A percentile compares a stretch with the other conserved stretches of the same genome.
These are phyloP conservation scores for Neodontobutis hainanensis DNA, from an alignment of 2,113 vertebrate species.

Conservation along the genomic window DNA sequence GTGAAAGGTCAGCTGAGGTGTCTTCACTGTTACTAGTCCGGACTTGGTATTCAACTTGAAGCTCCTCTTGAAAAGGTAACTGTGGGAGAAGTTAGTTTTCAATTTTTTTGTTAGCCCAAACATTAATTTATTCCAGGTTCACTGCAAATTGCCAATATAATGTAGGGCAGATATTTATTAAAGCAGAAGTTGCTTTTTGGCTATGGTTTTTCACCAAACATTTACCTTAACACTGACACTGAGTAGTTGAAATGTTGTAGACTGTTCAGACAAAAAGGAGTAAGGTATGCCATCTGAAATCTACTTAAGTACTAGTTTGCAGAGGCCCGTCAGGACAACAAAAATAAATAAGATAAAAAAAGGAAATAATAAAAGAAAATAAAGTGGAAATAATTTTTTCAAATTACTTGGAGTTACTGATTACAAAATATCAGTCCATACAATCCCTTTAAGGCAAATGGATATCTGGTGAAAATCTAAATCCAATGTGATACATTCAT, in stretches of 20 bases:
- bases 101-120: slow-evolving; percentile 9
- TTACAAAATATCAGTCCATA: slow-evolving; percentile 59
- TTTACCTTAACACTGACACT: slow-evolving; percentile 31
- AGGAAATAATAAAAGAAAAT: slow-evolving; percentile 43
- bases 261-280: slow-evolving; percentile 44
- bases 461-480: slow-evolving; percentile 58
- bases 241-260: slow-evolving; percentile 27
- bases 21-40: slow-evolving; percentile 39
- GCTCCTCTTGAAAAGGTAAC: slow-evolving; percentile 19
- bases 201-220: slow-evolving; percentile 28
- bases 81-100: slow-evolving; percentile 19
- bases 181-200: slow-evolving; percentile 29
- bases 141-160: slow-evolving; percentile 25
- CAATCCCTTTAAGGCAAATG: slow-evolving; percentile 76
- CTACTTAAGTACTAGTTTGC: slow-evolving; percentile 48
- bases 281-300: slow-evolving; percentile 54
- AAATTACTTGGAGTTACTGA: slow-evolving; percentile 63
- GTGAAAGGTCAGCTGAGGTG: slow-evolving; percentile 25
- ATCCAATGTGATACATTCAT: slow-evolving; percentile 71
- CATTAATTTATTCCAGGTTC: slow-evolving; percentile 32
- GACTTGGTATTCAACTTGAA: slow-evolving; percentile 10
- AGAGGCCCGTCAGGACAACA: slow-evolving; percentile 63
- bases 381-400: slow-evolving; percentile 53
- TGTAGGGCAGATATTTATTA: slow-evolving; percentile 17
- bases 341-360: slow-evolving; percentile 73